phyloP scores from a whole-genome alignment of 2,113 vertebrate genomes.

The Mastomys coucha region DNA sequence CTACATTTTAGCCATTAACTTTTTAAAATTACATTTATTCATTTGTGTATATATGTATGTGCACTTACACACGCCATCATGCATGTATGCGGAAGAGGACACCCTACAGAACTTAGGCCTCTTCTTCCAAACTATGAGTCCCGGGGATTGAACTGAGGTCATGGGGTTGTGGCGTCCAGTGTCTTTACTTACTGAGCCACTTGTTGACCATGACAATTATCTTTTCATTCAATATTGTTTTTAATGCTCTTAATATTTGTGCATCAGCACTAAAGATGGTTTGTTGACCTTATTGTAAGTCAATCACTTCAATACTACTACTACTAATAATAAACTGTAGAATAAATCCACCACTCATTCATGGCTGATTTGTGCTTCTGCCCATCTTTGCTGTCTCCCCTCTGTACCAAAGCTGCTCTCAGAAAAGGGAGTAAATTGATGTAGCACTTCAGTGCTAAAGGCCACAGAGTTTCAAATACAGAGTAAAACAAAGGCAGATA shows the following conservation, averaged over 20 bases:
- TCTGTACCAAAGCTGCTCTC: neutral
- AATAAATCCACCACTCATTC: neutral
- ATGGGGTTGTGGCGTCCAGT: neutral
- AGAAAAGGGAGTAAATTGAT: neutral
- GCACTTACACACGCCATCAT: too few relatives aligned
- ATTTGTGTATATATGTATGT: neutral
- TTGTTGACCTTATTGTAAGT: neutral
- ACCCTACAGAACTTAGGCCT: neutral
- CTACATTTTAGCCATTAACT: neutral
- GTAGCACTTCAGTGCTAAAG: neutral
- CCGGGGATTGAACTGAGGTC: neutral
- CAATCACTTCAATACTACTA: neutral
- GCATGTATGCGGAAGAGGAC: neutral
- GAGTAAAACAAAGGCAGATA: neutral
- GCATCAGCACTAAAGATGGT: constrained; percentile 7
- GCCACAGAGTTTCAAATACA: neutral
- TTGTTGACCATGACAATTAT: neutral
- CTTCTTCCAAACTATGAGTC: neutral
- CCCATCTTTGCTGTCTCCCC: neutral
- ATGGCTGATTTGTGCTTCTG: neutral
- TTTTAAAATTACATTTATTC: neutral
- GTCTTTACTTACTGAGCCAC: neutral
- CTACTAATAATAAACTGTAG: neutral
- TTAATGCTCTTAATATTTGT: neutral
- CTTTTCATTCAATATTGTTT: neutral